Percentiles rank a stretch among this genome's conserved stretches.
Conservation (phyloP, 2,113 vertebrate species). For the Gymnorhina tibicen region DNA sequence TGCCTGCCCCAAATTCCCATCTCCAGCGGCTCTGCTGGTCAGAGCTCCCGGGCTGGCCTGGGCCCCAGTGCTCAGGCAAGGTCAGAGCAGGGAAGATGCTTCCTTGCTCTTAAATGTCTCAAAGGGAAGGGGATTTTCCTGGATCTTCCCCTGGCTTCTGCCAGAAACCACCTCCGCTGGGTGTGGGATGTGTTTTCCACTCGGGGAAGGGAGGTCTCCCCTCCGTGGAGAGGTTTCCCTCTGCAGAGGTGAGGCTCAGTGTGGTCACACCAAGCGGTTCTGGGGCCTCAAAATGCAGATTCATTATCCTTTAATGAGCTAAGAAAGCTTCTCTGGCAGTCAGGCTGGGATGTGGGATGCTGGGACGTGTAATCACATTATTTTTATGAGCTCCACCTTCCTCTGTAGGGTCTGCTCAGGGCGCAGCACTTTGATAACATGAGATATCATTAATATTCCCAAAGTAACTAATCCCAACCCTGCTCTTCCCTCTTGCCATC, state of each 20-base stretch:
- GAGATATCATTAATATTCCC: background rate
- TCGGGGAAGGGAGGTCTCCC: background rate
- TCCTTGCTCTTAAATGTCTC: background rate
- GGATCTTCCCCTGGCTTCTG: background rate
- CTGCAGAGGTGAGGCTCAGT: background rate
- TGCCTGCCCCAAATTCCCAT: background rate
- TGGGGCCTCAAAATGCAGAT: background rate
- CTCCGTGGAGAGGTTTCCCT: background rate
- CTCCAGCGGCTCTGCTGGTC: accelerated
- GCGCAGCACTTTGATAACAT: background rate
- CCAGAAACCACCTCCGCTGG: background rate
- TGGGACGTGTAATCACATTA: background rate
- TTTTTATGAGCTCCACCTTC: background rate
- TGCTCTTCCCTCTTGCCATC: background rate
- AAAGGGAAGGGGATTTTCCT: background rate
- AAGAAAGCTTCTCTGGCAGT: background rate
- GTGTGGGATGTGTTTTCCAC: background rate
- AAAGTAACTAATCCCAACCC: background rate
- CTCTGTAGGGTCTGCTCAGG: background rate
- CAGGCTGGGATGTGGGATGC: background rate
- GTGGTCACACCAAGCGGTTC: background rate
- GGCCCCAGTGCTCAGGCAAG: background rate
- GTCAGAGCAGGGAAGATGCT: background rate
- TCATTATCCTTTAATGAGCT: background rate
- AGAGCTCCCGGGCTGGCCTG: background rate